phyloP scores from a whole-genome alignment of 2,888 invertebrate species.

The Euphydryas editha region DNA sequence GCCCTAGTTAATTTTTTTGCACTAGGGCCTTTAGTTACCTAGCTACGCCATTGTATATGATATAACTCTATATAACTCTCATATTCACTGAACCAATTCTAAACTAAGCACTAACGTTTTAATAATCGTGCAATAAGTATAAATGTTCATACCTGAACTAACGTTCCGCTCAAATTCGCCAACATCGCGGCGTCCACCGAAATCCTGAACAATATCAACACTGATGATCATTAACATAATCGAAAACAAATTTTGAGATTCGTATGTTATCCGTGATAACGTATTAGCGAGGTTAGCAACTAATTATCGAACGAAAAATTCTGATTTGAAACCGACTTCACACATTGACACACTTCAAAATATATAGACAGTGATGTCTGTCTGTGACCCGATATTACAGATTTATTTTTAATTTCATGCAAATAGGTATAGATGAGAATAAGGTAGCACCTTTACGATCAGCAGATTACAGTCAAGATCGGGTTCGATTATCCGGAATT shows the following conservation, averaged over 20 bases:
- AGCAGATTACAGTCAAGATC: no score
- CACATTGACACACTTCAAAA: no score
- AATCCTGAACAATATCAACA: slow-evolving; percentile 27
- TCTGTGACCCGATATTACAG: no score
- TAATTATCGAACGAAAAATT: neutral
- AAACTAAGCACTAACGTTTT: neutral
- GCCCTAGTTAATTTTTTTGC: no score
- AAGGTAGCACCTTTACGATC: no score
- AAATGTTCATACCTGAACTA: slow-evolving; percentile 56
- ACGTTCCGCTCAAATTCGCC: slow-evolving; percentile 56
- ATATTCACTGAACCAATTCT: neutral
- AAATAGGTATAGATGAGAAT: no score
- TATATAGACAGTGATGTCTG: no score
- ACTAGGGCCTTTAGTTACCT: no score
- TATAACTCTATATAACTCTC: neutral
- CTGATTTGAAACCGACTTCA: neutral
- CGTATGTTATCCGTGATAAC: slow-evolving; percentile 13
- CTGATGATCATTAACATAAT: slow-evolving; percentile 33
- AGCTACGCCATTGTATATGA: no score
- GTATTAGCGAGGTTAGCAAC: slow-evolving; percentile 6
- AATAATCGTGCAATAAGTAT: slow-evolving; percentile 8
- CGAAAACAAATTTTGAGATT: slow-evolving; percentile 14
- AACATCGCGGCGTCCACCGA: slow-evolving; percentile 52
- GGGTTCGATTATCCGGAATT: no score
- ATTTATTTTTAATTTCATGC: no score